A percentile compares a stretch with the other conserved stretches of the same genome.
phyloP scores from a whole-genome alignment of 2,888 invertebrate species.

The Sphinx pinastri region DNA sequence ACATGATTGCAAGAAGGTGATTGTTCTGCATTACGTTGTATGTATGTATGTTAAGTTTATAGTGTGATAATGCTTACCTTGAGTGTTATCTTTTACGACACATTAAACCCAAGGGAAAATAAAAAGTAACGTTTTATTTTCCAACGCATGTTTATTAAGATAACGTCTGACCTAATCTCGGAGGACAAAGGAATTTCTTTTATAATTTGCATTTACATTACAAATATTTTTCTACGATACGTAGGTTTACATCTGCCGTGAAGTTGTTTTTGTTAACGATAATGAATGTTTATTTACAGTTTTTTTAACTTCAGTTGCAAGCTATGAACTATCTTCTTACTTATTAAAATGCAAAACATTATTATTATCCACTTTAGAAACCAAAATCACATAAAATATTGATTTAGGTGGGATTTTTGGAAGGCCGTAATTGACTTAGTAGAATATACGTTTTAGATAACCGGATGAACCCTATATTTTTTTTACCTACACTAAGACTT shows the following conservation, averaged over 20 bases:
- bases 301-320: background rate
- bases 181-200: slow-evolving; percentile 24
- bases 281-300: background rate
- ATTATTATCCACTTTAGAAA: too few species aligned
- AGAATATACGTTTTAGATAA: too few species aligned
- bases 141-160: background rate
- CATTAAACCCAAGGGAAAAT: slow-evolving; percentile 14
- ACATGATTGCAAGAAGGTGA: background rate
- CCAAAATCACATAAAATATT: too few species aligned
- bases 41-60: background rate
- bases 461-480: too few species aligned
- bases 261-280: background rate
- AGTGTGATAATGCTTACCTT: slow-evolving; percentile 14
- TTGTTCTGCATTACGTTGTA: background rate
- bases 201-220: background rate
- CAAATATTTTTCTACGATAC: background rate
- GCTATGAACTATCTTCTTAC: too few species aligned
- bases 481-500: too few species aligned
- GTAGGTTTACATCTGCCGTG: background rate
- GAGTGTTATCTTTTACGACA: slow-evolving; percentile 22
- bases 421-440: too few species aligned
- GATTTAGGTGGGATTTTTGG: too few species aligned
- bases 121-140: slow-evolving; percentile 18
- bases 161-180: slow-evolving; percentile 34
- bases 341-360: background rate